These are phyloP conservation scores for Prenolepis imparis DNA, from an alignment of 2,888 invertebrate species.

Conservation along the genomic window DNA sequence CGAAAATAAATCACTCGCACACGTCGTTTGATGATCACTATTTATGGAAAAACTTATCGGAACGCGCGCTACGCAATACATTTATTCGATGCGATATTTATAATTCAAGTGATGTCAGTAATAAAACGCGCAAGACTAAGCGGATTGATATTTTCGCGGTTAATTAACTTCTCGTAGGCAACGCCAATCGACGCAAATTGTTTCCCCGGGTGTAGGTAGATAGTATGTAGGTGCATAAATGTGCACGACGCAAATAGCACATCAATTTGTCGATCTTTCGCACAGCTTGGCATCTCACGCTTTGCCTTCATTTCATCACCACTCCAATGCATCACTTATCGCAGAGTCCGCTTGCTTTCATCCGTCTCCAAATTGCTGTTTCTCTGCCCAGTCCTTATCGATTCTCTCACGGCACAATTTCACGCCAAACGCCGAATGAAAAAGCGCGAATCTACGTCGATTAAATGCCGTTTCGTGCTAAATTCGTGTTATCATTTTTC, in stretches of 20 bases:
- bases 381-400: constrained; percentile 20
- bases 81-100: background rate
- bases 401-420: constrained; percentile 32
- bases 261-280: constrained; percentile 45
- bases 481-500: background rate
- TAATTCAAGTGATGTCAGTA: constrained; percentile 12
- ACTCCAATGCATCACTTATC: constrained; percentile 38
- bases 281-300: background rate
- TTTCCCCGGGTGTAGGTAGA: background rate
- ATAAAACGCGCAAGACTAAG: constrained; percentile 22
- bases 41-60: background rate
- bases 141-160: constrained; percentile 29
- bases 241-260: constrained; percentile 26
- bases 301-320: constrained; percentile 39
- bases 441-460: constrained; percentile 31
- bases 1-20: background rate
- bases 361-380: constrained; percentile 27
- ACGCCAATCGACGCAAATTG: background rate
- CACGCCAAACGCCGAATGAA: constrained; percentile 13
- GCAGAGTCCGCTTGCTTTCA: constrained; percentile 28
- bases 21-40: background rate
- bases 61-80: background rate
- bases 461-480: constrained; percentile 7
- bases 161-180: constrained; percentile 22
- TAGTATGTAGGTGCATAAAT: constrained; percentile 27